Base-by-base conservation (phyloP, 2,797 vertebrate genomes). In the Acanthurus lineatus region DNA sequence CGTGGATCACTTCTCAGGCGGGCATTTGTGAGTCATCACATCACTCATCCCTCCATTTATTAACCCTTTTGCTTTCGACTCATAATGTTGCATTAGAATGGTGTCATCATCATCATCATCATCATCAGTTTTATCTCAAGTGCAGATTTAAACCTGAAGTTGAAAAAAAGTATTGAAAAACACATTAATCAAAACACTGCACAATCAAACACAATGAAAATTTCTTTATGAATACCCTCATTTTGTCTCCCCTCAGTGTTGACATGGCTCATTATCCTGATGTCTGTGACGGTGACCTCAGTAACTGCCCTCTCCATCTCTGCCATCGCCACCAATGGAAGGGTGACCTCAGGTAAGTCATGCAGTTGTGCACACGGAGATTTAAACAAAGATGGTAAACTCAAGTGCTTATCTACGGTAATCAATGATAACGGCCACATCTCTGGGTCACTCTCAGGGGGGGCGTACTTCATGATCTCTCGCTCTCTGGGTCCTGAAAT, bases 271-370 rank as follows among this genome's bases (percentile, higher is more conserved):
- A 94, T 96, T 40, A 94, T 95, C 77, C 45, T 95, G 16, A 84
- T 96, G 87, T 96, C 94, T 0, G 88, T 94, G 42, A 40, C 78
- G 15, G 92, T 96, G 67, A 95, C 95, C 11, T 87, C 90, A 0
- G 79, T 95, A 19, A 95, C 94, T 0, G 93, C 93, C 0, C 92
- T 96, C 19, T 94, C 94, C 16, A 90, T 96, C 75, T 96, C 94
- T 1, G 95, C 94, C 58, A 95, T 96, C 45, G 93, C 95, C 63
- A 95, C 94, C 82, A 96, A 96, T 5, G 94, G 95, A 28, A 95
- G 93, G 81, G 92, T 96, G 17, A 88, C 85, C 48, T 93, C 95
- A 85, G 94, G 94, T 96, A 58, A 87, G 92, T 84, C 10, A 32
- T 51, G 45, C 17, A 47, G 52, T 14, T 17, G 6, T 9, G 52